Evolutionary conservation across 2,113 vertebrate genomes (phyloP), one percentile per base, ranked within the genome.

Genomic region (Cheilinus undulatus): DNA sequence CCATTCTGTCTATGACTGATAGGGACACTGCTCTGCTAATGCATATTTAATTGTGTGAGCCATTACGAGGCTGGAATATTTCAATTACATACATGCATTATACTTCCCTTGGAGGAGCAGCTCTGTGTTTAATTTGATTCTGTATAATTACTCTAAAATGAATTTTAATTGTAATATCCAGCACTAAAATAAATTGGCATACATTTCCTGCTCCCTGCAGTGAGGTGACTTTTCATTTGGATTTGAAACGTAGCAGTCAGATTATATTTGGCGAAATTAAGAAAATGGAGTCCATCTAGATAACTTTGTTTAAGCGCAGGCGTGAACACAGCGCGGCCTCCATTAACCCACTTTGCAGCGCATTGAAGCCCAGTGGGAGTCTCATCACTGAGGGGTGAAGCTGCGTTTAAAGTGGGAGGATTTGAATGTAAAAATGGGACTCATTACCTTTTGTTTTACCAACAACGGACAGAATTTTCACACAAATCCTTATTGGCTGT

Each of bases 51-150:
- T 93, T 77, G 82, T 58, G 77, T 74, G 75, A 86, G 83, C 86
- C 89, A 92, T 91, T 92, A 90, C 53, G 62, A 87, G 70, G 78
- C 81, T 76, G 86, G 83, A 77, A 84, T 87, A 91, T 92, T 91
- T 93, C 87, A 93, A 92, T 92, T 90, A 90, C 80, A 77, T 69
- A 78, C 82, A 80, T 86, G 85, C 87, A 77, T 88, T 84, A 79
- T 43, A 70, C 78, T 81, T 81, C 72, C 84, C 84, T 88, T 52
- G 30, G 85, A 89, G 88, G 85, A 87, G 82, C 70, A 67, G 80
- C 89, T 83, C 83, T 60, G 70, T 65, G 76, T 83, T 88, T 89
- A 86, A 91, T 90, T 91, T 80, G 79, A 91, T 90, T 86, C 75
- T 4, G 22, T 69, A 86, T 91, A 87, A 93, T 92, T 88, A 90